Evolutionary conservation across 2,797 vertebrate genomes (phyloP).

Genomic region (Chanos chanos): DNA sequence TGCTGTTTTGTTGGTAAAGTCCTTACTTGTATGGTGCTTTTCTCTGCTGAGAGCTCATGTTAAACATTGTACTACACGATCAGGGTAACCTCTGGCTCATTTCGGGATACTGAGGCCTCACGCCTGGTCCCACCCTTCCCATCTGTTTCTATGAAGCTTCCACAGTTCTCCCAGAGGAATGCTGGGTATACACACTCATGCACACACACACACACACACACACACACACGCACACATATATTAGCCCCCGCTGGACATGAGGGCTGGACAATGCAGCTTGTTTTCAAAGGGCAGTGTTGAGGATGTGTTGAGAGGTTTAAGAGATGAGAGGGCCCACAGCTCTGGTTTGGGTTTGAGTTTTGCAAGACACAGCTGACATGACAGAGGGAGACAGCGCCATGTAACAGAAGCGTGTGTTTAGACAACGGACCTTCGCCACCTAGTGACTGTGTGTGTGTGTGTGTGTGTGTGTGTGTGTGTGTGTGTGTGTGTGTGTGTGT

Average conservation of each 20-base stretch:
- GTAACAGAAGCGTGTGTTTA: conserved; percentile 6
- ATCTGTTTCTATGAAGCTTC: no score
- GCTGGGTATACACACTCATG: no score
- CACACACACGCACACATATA: not conserved
- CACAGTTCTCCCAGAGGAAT: no score
- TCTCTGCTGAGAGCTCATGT: no score
- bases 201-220: not conserved
- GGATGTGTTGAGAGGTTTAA: conserved; percentile 71
- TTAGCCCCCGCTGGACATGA: not conserved
- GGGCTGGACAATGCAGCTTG: conserved; percentile 56
- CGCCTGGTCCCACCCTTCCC: no score
- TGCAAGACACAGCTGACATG: conserved; percentile 54
- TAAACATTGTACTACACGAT: no score
- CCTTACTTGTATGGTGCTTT: no score
- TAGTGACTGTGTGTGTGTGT: conserved; percentile 1
- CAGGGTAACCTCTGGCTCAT: no score
- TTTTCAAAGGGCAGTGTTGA: conserved; percentile 68
- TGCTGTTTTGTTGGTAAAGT: no score
- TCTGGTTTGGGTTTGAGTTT: conserved; percentile 64
- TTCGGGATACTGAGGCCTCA: no score
- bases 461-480: not conserved
- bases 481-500: not conserved
- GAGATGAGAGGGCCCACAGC: conserved; percentile 61
- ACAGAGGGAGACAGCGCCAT: not conserved
- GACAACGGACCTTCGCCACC: not conserved